Evolutionary conservation across 2,888 invertebrate species (phyloP).

Genomic region (Chymomyza fuscimana): DNA sequence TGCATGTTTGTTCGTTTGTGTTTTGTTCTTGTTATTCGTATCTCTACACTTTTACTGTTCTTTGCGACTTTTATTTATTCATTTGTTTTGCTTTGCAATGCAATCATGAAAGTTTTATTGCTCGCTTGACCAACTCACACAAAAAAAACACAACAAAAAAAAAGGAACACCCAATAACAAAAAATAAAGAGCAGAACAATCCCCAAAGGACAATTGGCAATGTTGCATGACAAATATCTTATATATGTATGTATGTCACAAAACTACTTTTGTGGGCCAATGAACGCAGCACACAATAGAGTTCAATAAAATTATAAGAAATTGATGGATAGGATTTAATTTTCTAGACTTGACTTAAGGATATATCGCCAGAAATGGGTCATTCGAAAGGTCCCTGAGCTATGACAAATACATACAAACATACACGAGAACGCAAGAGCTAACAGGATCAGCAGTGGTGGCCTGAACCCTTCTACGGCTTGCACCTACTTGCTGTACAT

Average conservation of each 20-base stretch:
- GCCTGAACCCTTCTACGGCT: too few relatives aligned
- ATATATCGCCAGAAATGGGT: too few relatives aligned
- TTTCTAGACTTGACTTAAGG: neutral
- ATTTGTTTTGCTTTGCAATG: neutral
- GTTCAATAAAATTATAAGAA: neutral
- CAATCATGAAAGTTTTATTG: neutral
- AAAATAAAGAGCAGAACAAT: neutral
- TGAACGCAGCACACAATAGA: neutral
- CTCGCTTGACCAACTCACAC: neutral
- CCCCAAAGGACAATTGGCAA: neutral
- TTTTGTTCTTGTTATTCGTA: slow-evolving; percentile 8
- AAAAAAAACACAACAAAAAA: neutral
- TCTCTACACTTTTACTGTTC: neutral
- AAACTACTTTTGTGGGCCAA: neutral
- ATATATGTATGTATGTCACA: neutral
- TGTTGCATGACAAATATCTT: neutral
- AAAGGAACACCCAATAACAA: neutral
- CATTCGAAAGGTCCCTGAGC: too few relatives aligned
- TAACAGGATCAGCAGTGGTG: too few relatives aligned
- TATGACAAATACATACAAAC: too few relatives aligned
- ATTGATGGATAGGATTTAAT: neutral
- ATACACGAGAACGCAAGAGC: too few relatives aligned
- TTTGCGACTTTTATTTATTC: neutral
- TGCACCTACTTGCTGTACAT: too few relatives aligned
- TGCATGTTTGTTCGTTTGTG: neutral